A percentile compares a stretch with the other conserved stretches of the same genome.
These are phyloP conservation scores for Cyanocitta stelleri DNA, from an alignment of 2,113 vertebrate genomes.

Conservation along the genomic window DNA sequence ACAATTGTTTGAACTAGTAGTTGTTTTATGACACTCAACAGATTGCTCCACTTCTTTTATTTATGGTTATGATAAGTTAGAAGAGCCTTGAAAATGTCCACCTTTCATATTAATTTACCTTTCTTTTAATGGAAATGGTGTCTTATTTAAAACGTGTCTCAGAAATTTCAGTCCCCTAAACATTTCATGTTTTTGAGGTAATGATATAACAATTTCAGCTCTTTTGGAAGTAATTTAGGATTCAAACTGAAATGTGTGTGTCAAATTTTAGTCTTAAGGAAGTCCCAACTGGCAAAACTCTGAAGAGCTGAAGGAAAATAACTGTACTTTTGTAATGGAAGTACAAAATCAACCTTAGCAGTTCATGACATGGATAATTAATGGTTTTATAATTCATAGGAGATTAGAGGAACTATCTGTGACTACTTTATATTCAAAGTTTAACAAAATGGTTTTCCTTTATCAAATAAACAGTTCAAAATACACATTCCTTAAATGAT, in stretches of 20 bases:
- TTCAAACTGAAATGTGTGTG: neutral
- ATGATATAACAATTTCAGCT: neutral
- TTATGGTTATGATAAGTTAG: neutral
- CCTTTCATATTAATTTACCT: neutral
- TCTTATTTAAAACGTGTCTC: neutral
- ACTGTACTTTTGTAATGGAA: neutral
- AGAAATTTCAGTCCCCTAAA: neutral
- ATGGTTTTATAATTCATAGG: neutral
- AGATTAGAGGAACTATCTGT: neutral
- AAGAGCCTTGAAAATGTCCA: neutral
- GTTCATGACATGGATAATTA: neutral
- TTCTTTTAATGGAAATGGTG: neutral
- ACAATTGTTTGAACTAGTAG: neutral
- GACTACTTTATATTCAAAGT: neutral
- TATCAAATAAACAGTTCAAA: neutral
- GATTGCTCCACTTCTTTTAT: neutral
- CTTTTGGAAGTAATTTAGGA: neutral
- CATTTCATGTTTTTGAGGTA: neutral
- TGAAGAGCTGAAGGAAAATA: neutral
- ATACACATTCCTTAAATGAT: neutral
- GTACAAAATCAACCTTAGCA: neutral
- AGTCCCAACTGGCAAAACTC: neutral
- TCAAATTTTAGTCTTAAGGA: neutral
- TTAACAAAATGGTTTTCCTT: neutral
- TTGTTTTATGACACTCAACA: neutral